phyloP scores from a whole-genome alignment of 2,113 vertebrate genomes.

The Sphyrna mokarran region DNA sequence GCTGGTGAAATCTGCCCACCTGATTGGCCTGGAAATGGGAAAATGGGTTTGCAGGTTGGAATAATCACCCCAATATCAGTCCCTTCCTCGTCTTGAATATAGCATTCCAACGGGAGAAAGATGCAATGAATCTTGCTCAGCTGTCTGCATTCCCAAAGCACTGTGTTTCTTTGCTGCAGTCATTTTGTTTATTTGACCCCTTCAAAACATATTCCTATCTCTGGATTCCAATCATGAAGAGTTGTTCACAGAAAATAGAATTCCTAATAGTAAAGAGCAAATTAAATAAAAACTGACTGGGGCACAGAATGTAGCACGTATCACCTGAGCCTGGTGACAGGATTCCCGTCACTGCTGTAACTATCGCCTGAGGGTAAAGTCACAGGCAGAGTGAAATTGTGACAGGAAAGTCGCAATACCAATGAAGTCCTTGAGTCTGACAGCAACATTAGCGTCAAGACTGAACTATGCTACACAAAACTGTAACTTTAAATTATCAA shows the following conservation, averaged over 20 bases:
- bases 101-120: neutral
- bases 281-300: neutral
- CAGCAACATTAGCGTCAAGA: neutral
- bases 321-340: neutral
- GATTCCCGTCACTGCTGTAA: neutral
- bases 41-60: neutral
- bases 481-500: neutral
- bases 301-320: neutral
- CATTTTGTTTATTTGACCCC: neutral
- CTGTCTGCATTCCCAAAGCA: neutral
- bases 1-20: neutral
- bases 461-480: neutral
- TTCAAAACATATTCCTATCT: neutral
- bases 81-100: neutral
- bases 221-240: neutral
- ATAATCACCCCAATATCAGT: neutral
- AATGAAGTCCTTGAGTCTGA: neutral
- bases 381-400: neutral
- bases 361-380: neutral
- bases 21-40: neutral
- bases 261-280: neutral
- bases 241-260: neutral
- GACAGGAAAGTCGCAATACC: neutral
- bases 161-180: neutral
- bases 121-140: neutral